Evolutionary conservation across 2,888 invertebrate genomes (phyloP).

Genomic region (Melolontha melolontha): DNA sequence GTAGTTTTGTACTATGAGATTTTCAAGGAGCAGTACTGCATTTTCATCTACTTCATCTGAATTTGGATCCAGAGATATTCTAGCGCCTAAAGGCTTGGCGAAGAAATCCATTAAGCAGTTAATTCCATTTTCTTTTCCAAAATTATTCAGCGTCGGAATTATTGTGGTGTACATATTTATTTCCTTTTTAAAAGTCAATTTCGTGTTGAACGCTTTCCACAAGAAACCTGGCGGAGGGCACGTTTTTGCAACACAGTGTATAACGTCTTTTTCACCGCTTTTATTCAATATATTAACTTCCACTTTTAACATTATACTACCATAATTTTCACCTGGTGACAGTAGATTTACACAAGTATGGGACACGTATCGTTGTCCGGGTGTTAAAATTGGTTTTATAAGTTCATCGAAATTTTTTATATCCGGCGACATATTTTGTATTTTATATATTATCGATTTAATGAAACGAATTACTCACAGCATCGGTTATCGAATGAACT

Average conservation of each 20-base stretch:
- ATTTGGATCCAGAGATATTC: constrained; percentile 55
- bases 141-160: constrained; percentile 62
- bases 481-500: too few relatives aligned
- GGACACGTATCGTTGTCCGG: constrained; percentile 3
- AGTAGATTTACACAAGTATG: constrained; percentile 49
- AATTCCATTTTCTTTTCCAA: constrained; percentile 62
- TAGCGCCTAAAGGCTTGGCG: constrained; percentile 66
- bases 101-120: constrained; percentile 47
- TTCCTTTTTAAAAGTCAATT: constrained; percentile 68
- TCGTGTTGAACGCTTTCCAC: constrained; percentile 66
- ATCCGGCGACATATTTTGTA: constrained; percentile 1
- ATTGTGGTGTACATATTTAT: constrained; percentile 66
- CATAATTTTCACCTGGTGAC: constrained; percentile 71
- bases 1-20: constrained; percentile 66
- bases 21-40: constrained; percentile 68
- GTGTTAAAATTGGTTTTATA: constrained; percentile 8
- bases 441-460: too few relatives aligned
- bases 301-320: constrained; percentile 67
- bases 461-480: too few relatives aligned
- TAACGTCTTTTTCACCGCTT: constrained; percentile 50
- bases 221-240: constrained; percentile 67
- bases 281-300: constrained; percentile 53
- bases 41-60: constrained; percentile 65
- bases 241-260: constrained; percentile 63
- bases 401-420: constrained; percentile 17